Percentiles rank a stretch among this genome's conserved stretches.
Evolutionary conservation across 1,140 invertebrate species (phyloP).

Genomic region (Camponotus floridanus): DNA sequence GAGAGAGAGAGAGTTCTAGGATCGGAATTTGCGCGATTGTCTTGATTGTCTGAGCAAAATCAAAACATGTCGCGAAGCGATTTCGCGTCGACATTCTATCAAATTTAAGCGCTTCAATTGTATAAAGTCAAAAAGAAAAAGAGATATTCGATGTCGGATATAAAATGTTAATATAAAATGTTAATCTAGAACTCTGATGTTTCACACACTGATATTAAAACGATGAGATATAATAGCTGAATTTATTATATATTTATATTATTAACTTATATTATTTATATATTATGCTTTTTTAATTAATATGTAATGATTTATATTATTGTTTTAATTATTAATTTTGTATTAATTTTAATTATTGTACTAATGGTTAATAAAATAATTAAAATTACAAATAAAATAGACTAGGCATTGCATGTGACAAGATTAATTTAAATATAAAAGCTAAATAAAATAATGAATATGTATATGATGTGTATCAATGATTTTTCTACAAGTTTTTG

Average conservation of each 20-base stretch:
- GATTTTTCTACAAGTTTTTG: background rate
- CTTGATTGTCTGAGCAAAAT: conserved; percentile 43
- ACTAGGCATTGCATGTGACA: background rate
- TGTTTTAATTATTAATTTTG: too few relatives aligned
- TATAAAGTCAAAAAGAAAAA: background rate
- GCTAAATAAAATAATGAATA: background rate
- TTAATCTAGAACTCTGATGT: background rate
- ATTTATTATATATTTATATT: background rate
- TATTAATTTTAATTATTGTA: too few relatives aligned
- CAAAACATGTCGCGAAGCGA: conserved; percentile 31
- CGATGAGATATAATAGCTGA: background rate
- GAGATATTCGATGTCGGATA: background rate
- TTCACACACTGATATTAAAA: background rate
- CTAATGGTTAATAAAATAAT: background rate
- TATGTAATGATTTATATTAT: too few relatives aligned
- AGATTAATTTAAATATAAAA: background rate
- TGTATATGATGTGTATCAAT: background rate
- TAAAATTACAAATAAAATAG: background rate
- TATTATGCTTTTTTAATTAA: background rate
- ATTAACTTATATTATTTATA: background rate
- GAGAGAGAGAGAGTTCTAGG: conserved; percentile 58
- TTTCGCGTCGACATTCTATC: conserved; percentile 22
- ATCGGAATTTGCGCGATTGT: conserved; percentile 64
- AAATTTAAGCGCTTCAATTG: conserved; percentile 15
- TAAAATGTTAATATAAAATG: background rate